Evolutionary conservation across 2,113 vertebrate genomes (phyloP), one percentile per base, ranked within the genome.

Genomic region (Pseudopodoces humilis): DNA sequence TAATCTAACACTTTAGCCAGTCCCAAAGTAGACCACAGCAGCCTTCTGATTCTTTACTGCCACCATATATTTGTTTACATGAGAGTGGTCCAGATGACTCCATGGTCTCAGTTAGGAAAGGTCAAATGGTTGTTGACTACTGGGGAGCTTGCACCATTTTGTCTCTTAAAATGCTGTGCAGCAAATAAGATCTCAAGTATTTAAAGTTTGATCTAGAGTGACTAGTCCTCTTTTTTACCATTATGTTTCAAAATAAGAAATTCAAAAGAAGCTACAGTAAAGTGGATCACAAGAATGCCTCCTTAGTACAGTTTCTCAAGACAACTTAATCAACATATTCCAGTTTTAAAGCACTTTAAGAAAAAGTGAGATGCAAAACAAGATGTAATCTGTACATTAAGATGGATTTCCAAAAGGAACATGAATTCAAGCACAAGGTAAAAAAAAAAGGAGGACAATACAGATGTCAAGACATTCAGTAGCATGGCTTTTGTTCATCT

Each of bases 391-490:
- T 63, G 62, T 52, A 90, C 67, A 83, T 47, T 70, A 86, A 82
- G 71, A 91, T 92, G 91, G 56, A 46, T 65, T 76, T 95, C 20
- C 79, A 85, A 94, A 96, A 95, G 60, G 46, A 91, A 86, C 37
- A 53, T 81, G 50, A 86, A 91, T 82, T 69, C 53, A 70, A 56
- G 64, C 84, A 92, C 15, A 56, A 59, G 67, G 44, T 13, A 47
- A 71, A 86, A 47, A 71, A 86, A 60, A 91, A 91, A 85, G 33
- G 65, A 92, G 30, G 92, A 88, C 94, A 71, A 91, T 75, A 92
- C 71, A 86, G 72, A 89, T 92, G 86, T 91, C 70, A 93, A 95
- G 88, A 97, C 91, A 97, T 96, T 96, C 95, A 93, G 82, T 59
- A 96, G 90, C 93, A 78, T 93, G 88, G 96, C 91, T 96, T 90